A percentile compares a stretch with the other conserved stretches of the same genome.
phyloP scores from a whole-genome alignment of 2,113 vertebrate genomes.

The Prolemur simus region DNA sequence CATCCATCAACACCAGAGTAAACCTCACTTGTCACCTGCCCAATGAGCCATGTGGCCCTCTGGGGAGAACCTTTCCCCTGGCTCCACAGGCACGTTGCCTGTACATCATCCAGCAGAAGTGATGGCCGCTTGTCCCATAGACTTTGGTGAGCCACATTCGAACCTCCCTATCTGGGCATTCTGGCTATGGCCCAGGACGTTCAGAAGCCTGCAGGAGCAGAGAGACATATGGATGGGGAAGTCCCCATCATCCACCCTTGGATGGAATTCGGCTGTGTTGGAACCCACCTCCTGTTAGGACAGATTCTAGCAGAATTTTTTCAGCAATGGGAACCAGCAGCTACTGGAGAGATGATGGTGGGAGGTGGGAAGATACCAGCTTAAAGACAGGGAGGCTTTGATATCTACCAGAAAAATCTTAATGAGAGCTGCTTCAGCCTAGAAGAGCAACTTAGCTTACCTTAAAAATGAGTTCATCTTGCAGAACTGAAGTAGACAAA shows the following conservation, averaged over 20 bases:
- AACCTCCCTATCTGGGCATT: not conserved
- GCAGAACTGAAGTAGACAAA: not conserved
- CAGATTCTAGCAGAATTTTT: not conserved
- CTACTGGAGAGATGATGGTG: not conserved
- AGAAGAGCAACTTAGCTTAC: not conserved
- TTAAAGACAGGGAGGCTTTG: not conserved
- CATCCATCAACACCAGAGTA: not conserved
- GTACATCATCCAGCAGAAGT: not conserved
- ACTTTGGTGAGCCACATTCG: not conserved
- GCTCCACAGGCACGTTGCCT: not conserved
- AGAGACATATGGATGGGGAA: not conserved
- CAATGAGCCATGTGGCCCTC: not conserved
- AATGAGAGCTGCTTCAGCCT: not conserved
- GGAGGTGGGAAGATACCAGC: not conserved
- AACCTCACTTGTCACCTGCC: not conserved
- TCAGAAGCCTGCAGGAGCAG: not conserved
- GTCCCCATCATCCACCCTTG: not conserved
- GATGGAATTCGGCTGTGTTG: not conserved
- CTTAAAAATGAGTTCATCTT: conserved; percentile 25
- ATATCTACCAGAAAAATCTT: not conserved
- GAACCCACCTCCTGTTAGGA: not conserved
- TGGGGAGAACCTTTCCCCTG: not conserved
- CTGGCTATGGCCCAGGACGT: not conserved
- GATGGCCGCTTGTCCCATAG: not conserved
- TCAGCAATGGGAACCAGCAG: not conserved